Evolutionary conservation across 2,113 vertebrate species (phyloP).

Genomic region (Danio rerio): DNA sequence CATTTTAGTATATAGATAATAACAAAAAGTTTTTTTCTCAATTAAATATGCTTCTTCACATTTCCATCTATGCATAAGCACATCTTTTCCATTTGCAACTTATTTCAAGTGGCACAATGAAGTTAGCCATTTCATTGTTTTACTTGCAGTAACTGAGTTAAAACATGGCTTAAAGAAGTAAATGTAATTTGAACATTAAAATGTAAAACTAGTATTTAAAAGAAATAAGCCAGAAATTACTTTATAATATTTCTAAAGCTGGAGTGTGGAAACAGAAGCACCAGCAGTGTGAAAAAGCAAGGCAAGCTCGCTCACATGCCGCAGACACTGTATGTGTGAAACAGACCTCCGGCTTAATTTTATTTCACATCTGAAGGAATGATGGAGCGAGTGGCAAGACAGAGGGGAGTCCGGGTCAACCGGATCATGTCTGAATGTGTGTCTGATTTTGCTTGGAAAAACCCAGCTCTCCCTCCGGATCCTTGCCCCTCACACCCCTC

Average conservation of each 20-base stretch:
- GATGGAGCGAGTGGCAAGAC: conserved; percentile 1
- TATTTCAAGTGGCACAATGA: too few species aligned
- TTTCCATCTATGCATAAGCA: neutral
- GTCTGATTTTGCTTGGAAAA: conserved; percentile 8
- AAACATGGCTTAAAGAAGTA: neutral
- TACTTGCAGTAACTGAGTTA: neutral
- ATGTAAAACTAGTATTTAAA: neutral
- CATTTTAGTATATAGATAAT: too few species aligned
- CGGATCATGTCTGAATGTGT: neutral
- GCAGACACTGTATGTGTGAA: conserved; percentile 6
- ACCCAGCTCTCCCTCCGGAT: conserved; percentile 30
- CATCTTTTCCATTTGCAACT: neutral
- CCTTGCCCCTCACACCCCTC: neutral
- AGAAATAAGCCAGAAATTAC: neutral
- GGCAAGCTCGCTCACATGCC: conserved; percentile 2
- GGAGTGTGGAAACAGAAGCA: neutral
- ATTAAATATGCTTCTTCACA: too few species aligned
- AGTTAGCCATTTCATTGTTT: neutral
- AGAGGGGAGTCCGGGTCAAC: conserved; percentile 7
- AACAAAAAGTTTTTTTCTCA: too few species aligned
- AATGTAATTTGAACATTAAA: neutral
- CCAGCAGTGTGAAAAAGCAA: neutral
- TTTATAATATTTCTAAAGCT: conserved; percentile 3
- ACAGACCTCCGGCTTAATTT: conserved; percentile 5
- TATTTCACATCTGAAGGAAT: conserved; percentile 11